Conservation (phyloP, 2,797 vertebrate genomes). For the Dryobates pubescens region DNA sequence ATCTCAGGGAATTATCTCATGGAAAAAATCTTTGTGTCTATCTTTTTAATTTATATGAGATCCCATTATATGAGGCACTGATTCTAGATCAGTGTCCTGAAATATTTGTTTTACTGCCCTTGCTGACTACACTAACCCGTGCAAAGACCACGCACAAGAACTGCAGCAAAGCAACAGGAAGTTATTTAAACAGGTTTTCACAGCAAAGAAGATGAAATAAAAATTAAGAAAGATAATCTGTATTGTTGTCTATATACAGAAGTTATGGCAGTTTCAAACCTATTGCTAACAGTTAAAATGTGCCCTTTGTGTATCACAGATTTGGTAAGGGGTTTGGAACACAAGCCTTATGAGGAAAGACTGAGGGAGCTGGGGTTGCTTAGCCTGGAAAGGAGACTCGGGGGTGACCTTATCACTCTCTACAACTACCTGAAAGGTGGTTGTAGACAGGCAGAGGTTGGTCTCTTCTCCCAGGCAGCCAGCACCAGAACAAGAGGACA, state of each 20-base stretch:
- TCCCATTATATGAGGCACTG: not conserved
- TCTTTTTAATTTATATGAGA: constrained; percentile 1
- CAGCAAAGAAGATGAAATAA: not conserved
- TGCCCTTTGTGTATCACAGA: not conserved
- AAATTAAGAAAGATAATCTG: not conserved
- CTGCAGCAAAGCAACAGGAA: not conserved
- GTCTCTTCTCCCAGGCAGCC: no score
- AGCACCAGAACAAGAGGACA: no score
- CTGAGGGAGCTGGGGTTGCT: no score
- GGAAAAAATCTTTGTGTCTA: constrained; percentile 15
- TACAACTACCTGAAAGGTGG: no score
- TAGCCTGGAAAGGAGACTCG: no score
- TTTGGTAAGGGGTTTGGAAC: no score
- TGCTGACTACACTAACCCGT: constrained; percentile 5
- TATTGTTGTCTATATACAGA: not conserved
- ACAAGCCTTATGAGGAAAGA: no score
- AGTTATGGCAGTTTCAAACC: constrained; percentile 8
- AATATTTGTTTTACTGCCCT: constrained; percentile 14
- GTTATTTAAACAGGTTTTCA: not conserved
- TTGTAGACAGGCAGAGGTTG: no score
- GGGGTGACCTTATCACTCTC: no score
- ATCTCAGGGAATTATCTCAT: constrained; percentile 6
- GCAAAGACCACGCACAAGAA: not conserved
- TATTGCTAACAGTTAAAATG: constrained; percentile 33
- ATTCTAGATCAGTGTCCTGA: constrained; percentile 1